These are phyloP conservation scores for Herpailurus yagouaroundi DNA, from an alignment of 2,113 vertebrate genomes.

Conservation along the genomic window DNA sequence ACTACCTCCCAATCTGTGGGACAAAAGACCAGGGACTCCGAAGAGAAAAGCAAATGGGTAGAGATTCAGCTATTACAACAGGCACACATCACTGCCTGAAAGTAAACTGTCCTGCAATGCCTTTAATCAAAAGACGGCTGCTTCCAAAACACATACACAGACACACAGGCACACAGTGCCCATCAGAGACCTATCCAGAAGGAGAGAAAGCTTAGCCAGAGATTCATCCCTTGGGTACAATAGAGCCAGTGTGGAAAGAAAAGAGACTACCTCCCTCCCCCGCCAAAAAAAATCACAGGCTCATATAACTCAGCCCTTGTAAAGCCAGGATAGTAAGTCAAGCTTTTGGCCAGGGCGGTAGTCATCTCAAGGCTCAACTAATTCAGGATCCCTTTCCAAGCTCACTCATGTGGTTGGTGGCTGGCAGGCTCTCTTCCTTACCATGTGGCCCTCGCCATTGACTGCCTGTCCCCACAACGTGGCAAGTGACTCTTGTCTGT, in stretches of 20 bases:
- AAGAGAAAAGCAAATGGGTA: background rate
- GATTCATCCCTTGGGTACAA: background rate
- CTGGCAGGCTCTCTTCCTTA: background rate
- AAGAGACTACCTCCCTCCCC: background rate
- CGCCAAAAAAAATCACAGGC: background rate
- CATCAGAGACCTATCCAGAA: background rate
- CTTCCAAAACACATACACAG: background rate
- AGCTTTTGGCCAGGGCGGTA: background rate
- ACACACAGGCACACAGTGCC: background rate
- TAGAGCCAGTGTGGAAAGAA: background rate
- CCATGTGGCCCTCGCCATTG: background rate
- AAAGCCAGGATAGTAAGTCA: slow-evolving; percentile 41
- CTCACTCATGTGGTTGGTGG: background rate
- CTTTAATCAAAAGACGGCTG: background rate
- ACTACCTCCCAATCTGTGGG: background rate
- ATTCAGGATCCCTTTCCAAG: background rate
- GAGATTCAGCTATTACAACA: background rate
- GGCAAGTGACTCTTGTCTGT: background rate
- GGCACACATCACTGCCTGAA: background rate
- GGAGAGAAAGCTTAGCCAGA: background rate
- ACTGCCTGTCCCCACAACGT: background rate
- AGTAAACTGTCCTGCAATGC: background rate
- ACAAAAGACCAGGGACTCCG: background rate
- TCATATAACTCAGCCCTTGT: background rate
- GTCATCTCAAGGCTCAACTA: slow-evolving; percentile 21